Evolutionary conservation across 2,888 invertebrate species (phyloP).

Genomic region (Alloplasta piceator): DNA sequence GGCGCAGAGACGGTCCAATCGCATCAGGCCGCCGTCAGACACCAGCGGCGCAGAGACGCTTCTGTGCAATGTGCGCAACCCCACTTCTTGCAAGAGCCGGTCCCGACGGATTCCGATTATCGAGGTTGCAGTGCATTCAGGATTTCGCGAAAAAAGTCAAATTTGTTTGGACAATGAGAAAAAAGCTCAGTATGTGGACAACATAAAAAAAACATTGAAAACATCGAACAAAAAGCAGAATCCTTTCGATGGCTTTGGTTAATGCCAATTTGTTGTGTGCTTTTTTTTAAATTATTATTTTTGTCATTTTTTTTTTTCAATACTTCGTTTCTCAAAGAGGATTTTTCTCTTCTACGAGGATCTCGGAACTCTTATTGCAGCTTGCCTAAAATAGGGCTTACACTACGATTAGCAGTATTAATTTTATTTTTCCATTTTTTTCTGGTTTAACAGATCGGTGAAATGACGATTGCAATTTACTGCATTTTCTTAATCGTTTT

Average conservation of each 20-base stretch:
- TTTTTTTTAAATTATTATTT: no score
- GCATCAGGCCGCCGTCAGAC: no score
- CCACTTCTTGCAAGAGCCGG: no score
- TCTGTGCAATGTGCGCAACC: no score
- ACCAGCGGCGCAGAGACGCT: no score
- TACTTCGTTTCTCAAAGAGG: slow-evolving; percentile 71
- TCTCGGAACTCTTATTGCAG: slow-evolving; percentile 75
- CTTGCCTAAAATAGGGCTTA: slow-evolving; percentile 78
- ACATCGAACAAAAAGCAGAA: slow-evolving; percentile 74
- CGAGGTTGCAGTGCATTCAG: no score
- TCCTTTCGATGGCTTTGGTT: slow-evolving; percentile 76
- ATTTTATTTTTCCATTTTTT: slow-evolving; percentile 69
- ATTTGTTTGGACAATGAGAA: slow-evolving; percentile 19
- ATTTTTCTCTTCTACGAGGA: slow-evolving; percentile 77
- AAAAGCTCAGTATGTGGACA: no score
- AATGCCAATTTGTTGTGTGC: slow-evolving; percentile 74
- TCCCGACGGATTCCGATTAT: no score
- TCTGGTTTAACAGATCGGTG: slow-evolving; percentile 55
- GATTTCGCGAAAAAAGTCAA: neutral
- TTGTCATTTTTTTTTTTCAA: no score
- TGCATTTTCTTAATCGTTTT: slow-evolving; percentile 12
- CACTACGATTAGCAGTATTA: slow-evolving; percentile 80
- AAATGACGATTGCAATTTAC: slow-evolving; percentile 49
- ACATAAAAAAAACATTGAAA: slow-evolving; percentile 12
- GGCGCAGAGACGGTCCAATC: no score